phyloP scores from a whole-genome alignment of 2,888 invertebrate genomes.

The Vanessa cardui region DNA sequence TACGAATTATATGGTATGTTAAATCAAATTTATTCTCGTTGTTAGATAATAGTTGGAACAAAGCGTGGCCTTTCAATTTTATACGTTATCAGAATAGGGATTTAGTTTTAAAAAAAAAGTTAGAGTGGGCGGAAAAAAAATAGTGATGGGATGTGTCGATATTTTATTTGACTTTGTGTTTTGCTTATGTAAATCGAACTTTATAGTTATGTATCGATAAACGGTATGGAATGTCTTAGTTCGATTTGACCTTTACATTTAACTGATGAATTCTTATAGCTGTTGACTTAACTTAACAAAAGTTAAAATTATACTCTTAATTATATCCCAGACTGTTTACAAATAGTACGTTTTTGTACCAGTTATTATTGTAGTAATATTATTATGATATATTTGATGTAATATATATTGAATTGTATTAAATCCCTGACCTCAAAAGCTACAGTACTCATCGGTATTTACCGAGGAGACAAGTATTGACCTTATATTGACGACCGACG shows the following conservation, averaged over 20 bases:
- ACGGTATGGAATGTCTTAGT: slow-evolving; percentile 1
- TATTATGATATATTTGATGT: not conserved
- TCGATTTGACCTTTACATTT: slow-evolving; percentile 7
- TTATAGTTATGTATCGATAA: slow-evolving; percentile 1
- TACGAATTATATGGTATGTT: slow-evolving; percentile 62
- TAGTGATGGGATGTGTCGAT: slow-evolving; percentile 46
- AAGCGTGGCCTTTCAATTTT: not conserved
- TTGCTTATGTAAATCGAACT: not conserved
- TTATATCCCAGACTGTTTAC: not conserved
- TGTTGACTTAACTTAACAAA: not conserved
- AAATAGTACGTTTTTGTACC: too few relatives aligned
- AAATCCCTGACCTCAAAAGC: not conserved
- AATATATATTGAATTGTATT: not conserved
- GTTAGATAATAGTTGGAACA: slow-evolving; percentile 6
- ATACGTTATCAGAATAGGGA: not conserved
- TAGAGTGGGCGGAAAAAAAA: slow-evolving; percentile 53
- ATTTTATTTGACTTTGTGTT: slow-evolving; percentile 7
- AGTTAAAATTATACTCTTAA: not conserved
- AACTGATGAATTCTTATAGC: slow-evolving; percentile 5
- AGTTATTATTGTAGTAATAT: too few relatives aligned
- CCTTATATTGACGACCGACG: slow-evolving; percentile 5
- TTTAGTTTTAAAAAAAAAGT: slow-evolving; percentile 39
- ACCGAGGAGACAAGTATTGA: slow-evolving; percentile 3
- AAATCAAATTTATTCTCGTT: slow-evolving; percentile 28
- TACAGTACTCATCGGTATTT: not conserved